Base-by-base conservation (phyloP, 2,797 vertebrate species). In the Kryptolebias ocellatus region DNA sequence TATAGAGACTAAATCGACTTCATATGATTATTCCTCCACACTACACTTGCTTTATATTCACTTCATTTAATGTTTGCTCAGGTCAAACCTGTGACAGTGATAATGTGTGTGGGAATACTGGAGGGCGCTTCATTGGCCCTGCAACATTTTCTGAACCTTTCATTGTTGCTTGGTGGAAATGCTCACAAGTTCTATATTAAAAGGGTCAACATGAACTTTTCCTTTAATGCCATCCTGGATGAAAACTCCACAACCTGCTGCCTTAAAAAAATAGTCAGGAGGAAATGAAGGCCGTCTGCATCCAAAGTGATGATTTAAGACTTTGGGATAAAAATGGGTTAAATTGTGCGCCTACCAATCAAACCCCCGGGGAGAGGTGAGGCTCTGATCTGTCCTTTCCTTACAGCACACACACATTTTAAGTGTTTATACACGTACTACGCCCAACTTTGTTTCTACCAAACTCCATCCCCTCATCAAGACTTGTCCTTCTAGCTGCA, bases 381-480 rank as follows among this genome's bases (percentile, higher is more conserved):
- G 31, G 60, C 20, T 39, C 5, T 64, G 20, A 60, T 58, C 58
- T 53, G 34, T 58, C 49, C 70, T 64, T 65, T 58, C 62, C 71
- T 74, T 49, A 74, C 11, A 42, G 39, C 52, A 68, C n/a, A 60
- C 50, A 63, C 42, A 11, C 37, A 14, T 42, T 42, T 12, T 42
- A 42, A 42, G 39, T 14, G 28, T 54, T 49, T 20, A 57, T n/a
- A 53, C 62, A 70, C 12, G 51, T 24, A 24, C 20, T 24, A 24
- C 20, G 20, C 50, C 61, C 8, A 63, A 12, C 53, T 46, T 29
- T 67, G 60, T 63, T 47, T 55, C 65, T 39, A 39, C 72, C 59
- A 79, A 54, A 80, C 53, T 74, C 79, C 55, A 76, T 83, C 71
- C 72, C 76, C 54, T 80, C 60, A 72, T 60, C 58, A 64, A 68